Conservation (phyloP, 2,888 invertebrate genomes). For the Steromphala cineraria region DNA sequence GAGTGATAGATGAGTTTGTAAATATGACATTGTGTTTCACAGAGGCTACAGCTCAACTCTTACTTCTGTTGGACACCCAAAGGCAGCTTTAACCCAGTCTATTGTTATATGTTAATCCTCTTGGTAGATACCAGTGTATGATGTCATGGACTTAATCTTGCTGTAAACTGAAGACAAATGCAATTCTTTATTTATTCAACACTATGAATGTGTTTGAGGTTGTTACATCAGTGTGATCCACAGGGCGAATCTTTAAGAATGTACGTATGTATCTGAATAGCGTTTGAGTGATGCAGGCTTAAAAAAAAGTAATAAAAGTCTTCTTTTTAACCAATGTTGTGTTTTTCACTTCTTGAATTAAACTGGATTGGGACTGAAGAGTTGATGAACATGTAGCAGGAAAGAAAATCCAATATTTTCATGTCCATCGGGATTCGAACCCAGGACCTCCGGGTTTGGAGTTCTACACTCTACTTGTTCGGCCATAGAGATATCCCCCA, state of each 20-base stretch:
- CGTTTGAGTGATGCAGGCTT: conserved; percentile 3
- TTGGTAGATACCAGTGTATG: not conserved
- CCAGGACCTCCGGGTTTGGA: too few species aligned
- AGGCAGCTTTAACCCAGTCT: not conserved
- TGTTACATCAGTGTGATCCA: not conserved
- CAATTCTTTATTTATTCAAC: conserved; percentile 8
- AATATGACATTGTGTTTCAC: not conserved
- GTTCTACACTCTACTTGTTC: too few species aligned
- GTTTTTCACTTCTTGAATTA: too few species aligned
- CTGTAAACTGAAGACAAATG: conserved; percentile 16
- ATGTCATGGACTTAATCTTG: not conserved
- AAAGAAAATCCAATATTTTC: too few species aligned
- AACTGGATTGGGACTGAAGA: too few species aligned
- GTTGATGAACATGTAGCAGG: too few species aligned
- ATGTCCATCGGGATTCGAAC: too few species aligned
- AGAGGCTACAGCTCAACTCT: too few species aligned
- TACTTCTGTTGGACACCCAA: not conserved
- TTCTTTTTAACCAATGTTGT: not conserved
- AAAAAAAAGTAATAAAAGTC: conserved; percentile 13
- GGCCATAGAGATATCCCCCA: too few species aligned
- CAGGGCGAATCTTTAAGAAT: not conserved
- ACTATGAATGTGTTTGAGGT: conserved; percentile 1
- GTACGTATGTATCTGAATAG: conserved; percentile 13
- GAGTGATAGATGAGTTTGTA: not conserved
- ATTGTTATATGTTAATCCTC: not conserved